Conservation (phyloP, 92 coral and sea anemone species). For the Siderastrea radians region DNA sequence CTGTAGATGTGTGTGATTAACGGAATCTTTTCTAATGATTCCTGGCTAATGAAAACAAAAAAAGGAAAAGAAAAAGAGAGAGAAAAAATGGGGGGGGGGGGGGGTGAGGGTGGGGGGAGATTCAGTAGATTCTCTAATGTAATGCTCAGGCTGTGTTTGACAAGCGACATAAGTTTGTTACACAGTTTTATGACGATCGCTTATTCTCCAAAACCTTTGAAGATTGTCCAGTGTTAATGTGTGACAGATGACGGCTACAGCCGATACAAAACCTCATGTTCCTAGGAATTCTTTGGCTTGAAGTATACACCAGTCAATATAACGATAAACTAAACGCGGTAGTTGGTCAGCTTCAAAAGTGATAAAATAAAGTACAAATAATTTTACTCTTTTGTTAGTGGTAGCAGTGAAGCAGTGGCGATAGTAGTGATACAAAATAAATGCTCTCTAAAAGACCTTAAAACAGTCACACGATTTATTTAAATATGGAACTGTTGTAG, state of each 20-base stretch:
- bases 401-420: background rate
- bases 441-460: too few species aligned
- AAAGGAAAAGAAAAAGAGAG: too few species aligned
- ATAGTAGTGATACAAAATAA: too few species aligned
- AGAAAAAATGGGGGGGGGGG: too few species aligned
- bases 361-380: background rate
- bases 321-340: background rate
- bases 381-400: background rate
- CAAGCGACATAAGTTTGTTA: background rate
- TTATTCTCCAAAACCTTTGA: background rate
- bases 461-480: too few species aligned
- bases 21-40: too few species aligned
- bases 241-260: constrained; percentile 29
- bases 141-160: background rate
- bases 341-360: background rate
- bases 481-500: too few species aligned
- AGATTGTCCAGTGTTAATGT: background rate
- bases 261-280: constrained; percentile 7
- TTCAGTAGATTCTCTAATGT: too few species aligned
- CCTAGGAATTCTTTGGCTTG: constrained; percentile 25
- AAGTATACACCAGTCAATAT: background rate
- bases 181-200: too few species aligned
- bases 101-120: too few species aligned
- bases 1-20: too few species aligned
- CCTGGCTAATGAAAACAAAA: too few species aligned